These are phyloP conservation scores for Adoxophyes honmai DNA, from an alignment of 1,140 invertebrate genomes.

Conservation along the genomic window DNA sequence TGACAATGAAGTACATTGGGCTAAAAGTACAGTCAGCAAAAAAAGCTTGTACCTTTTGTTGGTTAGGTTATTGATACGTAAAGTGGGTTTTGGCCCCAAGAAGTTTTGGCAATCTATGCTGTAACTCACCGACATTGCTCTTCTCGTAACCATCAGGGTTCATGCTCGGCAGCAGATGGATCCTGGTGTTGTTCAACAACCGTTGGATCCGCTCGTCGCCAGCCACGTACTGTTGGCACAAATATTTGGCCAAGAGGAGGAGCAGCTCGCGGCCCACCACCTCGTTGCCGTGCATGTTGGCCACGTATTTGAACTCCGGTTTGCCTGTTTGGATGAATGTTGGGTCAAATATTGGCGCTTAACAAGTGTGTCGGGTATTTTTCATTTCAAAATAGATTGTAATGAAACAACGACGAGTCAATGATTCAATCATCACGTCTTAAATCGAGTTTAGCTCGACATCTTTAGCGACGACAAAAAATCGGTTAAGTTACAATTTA, in stretches of 20 bases:
- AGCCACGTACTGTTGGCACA: constrained; percentile 90
- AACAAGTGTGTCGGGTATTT: no score
- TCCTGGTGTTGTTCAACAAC: constrained; percentile 88
- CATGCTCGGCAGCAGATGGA: constrained; percentile 97
- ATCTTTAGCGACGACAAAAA: no score
- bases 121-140: constrained; percentile 78
- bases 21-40: no score
- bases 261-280: constrained; percentile 92
- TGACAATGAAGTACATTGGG: no score
- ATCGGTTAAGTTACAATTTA: no score
- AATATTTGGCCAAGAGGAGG: constrained; percentile 89
- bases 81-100: background rate
- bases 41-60: no score
- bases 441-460: no score
- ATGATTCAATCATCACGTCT: no score
- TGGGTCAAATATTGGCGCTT: background rate
- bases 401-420: no score
- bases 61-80: no score
- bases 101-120: no score
- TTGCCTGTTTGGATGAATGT: constrained; percentile 78
- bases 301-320: constrained; percentile 94
- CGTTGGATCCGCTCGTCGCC: constrained; percentile 86
- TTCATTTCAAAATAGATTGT: no score
- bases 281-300: constrained; percentile 95
- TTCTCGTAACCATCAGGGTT: constrained; percentile 98